Conservation (phyloP, 2,797 vertebrate genomes). For the Manis javanica region DNA sequence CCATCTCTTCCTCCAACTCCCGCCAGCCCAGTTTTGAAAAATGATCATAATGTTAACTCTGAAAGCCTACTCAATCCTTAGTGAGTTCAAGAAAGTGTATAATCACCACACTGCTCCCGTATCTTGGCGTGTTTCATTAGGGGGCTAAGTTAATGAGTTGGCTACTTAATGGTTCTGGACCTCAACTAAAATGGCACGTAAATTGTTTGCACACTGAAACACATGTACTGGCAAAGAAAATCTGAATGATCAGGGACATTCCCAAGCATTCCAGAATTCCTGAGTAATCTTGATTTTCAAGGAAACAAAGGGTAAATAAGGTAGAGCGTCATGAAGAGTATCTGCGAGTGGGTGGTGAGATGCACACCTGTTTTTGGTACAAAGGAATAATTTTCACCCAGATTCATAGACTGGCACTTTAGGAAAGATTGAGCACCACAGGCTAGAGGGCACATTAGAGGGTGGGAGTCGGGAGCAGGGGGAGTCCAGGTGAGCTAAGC, state of each 20-base stretch:
- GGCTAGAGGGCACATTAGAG: neutral
- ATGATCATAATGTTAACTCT: neutral
- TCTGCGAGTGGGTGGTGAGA: neutral
- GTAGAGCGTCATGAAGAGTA: no score
- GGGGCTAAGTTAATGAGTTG: neutral
- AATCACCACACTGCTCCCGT: neutral
- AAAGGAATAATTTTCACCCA: neutral
- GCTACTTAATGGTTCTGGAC: neutral
- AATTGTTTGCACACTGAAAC: neutral
- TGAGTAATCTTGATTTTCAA: neutral
- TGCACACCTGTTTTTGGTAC: neutral
- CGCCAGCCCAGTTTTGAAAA: neutral
- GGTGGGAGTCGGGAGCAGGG: accelerated
- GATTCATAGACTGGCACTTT: neutral
- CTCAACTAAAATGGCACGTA: neutral
- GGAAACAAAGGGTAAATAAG: neutral
- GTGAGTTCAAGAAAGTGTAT: neutral
- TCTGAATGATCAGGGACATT: neutral
- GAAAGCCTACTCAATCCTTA: neutral
- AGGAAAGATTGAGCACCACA: neutral
- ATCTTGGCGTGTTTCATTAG: neutral
- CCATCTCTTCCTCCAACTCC: neutral
- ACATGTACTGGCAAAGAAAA: no score
- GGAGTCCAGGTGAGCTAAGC: neutral
- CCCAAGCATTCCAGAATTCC: neutral